These are phyloP conservation scores for Nasonia longicornis DNA, from an alignment of 1,140 invertebrate genomes.

Conservation along the genomic window DNA sequence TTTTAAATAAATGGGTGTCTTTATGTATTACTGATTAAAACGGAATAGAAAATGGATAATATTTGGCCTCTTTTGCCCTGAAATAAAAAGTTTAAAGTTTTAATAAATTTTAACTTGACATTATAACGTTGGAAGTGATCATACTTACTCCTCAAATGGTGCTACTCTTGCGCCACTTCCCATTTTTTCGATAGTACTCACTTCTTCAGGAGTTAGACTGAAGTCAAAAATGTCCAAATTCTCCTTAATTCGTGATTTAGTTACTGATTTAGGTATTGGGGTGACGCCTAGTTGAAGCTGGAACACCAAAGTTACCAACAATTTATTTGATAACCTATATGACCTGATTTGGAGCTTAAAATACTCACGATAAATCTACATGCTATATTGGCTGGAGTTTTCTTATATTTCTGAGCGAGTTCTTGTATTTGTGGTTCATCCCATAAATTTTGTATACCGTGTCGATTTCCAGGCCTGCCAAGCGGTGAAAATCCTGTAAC, in stretches of 20 bases:
- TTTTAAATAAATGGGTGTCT: background rate
- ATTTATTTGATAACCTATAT: conserved; percentile 11
- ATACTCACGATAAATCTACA: conserved; percentile 75
- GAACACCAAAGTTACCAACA: conserved; percentile 1
- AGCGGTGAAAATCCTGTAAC: conserved; percentile 87
- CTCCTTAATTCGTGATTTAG: conserved; percentile 75
- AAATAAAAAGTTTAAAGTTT: conserved; percentile 2
- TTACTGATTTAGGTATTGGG: conserved; percentile 83
- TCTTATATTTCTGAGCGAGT: conserved; percentile 75
- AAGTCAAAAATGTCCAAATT: conserved; percentile 85
- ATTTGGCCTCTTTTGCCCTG: conserved; percentile 28
- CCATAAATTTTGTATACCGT: conserved; percentile 56
- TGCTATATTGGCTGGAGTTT: conserved; percentile 77
- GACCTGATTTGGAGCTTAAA: no score
- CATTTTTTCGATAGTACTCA: conserved; percentile 57
- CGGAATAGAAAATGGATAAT: conserved; percentile 25
- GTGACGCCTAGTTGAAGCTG: conserved; percentile 57
- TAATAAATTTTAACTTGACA: background rate
- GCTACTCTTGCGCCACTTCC: conserved; percentile 55
- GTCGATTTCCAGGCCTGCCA: conserved; percentile 68
- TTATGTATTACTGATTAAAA: conserved; percentile 6
- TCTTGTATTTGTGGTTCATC: conserved; percentile 71
- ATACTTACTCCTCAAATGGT: conserved; percentile 51
- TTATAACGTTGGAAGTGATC: background rate
- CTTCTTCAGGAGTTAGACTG: conserved; percentile 74